Evolutionary conservation across 2,113 vertebrate genomes (phyloP), one percentile per base, ranked within the genome.

Genomic region (Elephas maximus): DNA sequence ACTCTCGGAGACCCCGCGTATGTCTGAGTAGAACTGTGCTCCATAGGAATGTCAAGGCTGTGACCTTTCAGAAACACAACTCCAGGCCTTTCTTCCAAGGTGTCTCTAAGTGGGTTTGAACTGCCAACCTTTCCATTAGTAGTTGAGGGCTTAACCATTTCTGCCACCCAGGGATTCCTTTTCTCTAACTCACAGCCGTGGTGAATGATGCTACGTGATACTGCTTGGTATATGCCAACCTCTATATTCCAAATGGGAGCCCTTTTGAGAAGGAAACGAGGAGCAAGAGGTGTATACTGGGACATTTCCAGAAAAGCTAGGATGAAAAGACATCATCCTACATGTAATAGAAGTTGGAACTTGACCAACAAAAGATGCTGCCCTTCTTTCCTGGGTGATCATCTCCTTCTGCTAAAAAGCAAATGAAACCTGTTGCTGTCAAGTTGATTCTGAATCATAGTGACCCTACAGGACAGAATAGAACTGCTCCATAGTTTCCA

Each of bases 191-290:
- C 26, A n/a, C 0, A 30, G 95, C 48, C 24, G 26, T 45, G 45
- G 0, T 6, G 41, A 76, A 10, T 0, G 23, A 37, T 15, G 30
- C 78, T 69, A 3, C 0, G 0, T n/a, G 73, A 37, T 2, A 10
- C 78, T 74, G 26, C 26, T 37, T 21, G 15, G 12, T 7, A 0
- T 18, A 0, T 21, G 44, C 30, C 37, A 37, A 4, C 48, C 65
- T 80, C 0, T 8, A 23, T 11, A 1, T 18, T 71, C 78, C 24
- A 41, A n/a, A 51, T n/a, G 5, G 63, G 51, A 53, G 57, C 41
- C 24, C 57, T 80, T 76, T 21, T 14, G 24, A 69, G 57, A 48
- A 21, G 0, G 28, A 69, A 44, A 86, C 24, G 20, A 81, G 37
- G 15, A 71, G 18, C 18, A 0, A 17, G n/a, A 45, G 65, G 26